These are phyloP conservation scores for Lophochroa leadbeateri DNA, from an alignment of 2,113 vertebrate genomes.

Conservation along the genomic window DNA sequence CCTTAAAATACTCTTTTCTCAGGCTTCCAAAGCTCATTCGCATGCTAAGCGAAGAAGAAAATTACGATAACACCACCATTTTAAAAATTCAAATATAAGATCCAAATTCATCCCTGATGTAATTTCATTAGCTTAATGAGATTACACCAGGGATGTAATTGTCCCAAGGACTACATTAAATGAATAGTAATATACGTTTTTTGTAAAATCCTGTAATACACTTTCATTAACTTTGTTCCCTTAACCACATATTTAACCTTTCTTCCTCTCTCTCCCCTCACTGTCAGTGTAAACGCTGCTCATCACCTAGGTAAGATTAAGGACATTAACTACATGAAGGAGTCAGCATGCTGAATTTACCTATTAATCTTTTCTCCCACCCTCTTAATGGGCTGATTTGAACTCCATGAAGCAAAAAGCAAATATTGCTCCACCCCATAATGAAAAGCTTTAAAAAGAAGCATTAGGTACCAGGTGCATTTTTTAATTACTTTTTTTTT, in stretches of 20 bases:
- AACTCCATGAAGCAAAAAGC: slow-evolving; percentile 20
- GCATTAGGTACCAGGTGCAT: not conserved
- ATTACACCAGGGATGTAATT: slow-evolving; percentile 51
- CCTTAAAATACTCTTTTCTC: not conserved
- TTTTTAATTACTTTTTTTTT: not conserved
- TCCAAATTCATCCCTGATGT: slow-evolving; percentile 39
- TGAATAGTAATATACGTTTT: slow-evolving; percentile 45
- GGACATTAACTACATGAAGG: slow-evolving; percentile 37
- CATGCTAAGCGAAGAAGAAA: slow-evolving; percentile 4
- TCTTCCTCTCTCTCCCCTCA: slow-evolving; percentile 13
- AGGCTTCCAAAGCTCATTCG: not conserved
- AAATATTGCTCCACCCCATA: slow-evolving; percentile 31
- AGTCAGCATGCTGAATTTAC: slow-evolving; percentile 30
- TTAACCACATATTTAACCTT: slow-evolving; percentile 61
- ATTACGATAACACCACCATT: not conserved
- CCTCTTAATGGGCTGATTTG: slow-evolving; percentile 35
- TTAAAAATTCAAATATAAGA: slow-evolving; percentile 38
- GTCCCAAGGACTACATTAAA: slow-evolving; percentile 57
- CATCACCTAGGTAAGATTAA: slow-evolving; percentile 45
- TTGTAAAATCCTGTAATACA: slow-evolving; percentile 32
- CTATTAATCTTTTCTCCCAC: slow-evolving; percentile 48
- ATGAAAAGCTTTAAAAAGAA: not conserved
- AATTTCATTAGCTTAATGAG: slow-evolving; percentile 63
- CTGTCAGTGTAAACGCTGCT: slow-evolving; percentile 8
- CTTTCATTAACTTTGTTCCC: slow-evolving; percentile 67